Base-by-base conservation (phyloP, 2,113 vertebrate genomes). In the Hymenochirus boettgeri region DNA sequence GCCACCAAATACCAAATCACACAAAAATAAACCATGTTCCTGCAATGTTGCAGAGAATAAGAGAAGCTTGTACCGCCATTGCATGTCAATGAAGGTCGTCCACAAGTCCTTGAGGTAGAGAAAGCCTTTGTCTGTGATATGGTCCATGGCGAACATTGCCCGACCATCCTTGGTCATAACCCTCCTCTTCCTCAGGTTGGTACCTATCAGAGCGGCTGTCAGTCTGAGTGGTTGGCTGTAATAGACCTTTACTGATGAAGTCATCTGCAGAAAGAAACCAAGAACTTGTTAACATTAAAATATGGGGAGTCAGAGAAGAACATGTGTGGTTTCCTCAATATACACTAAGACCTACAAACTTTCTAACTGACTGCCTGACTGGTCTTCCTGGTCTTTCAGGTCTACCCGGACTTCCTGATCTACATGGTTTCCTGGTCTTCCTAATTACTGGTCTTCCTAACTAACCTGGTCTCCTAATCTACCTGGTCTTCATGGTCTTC, bases 81-180 rank as follows among this genome's bases (percentile, higher is more conserved):
- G 93, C 75, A 95, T 92, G 87, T 98, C 96, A 9, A 98, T 91
- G 62, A 96, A 93, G 27, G 96, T 98, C 10, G 92, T 98, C 96
- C 96, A 98, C 29, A 98, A 82, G 81, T 98, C 96, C 82, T 89
- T 79, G 77, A 98, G 85, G 79, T 91, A 95, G 65, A 92, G 86
- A 74, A 91, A 93, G 73, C 85, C 86, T 64, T 88, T 86, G 77
- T 92, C 91, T 0, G 90, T 80, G 0, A 92, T 85, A 70, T 95
- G 93, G 59, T 92, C 92, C 47, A 95, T 92, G 31, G 91, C 83
- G 9, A 98, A 93, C 12, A 98, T 98, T 85, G 94, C 96, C 50
- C 83, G 90, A 0, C 96, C 96, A 0, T 98, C 93, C 79, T 98
- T 98, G 13, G 90, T 92, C 73, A 98, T 90, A 7, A 96, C 88